Evolutionary conservation across 2,888 invertebrate genomes (phyloP).

Genomic region (Temnothorax unifasciatus): DNA sequence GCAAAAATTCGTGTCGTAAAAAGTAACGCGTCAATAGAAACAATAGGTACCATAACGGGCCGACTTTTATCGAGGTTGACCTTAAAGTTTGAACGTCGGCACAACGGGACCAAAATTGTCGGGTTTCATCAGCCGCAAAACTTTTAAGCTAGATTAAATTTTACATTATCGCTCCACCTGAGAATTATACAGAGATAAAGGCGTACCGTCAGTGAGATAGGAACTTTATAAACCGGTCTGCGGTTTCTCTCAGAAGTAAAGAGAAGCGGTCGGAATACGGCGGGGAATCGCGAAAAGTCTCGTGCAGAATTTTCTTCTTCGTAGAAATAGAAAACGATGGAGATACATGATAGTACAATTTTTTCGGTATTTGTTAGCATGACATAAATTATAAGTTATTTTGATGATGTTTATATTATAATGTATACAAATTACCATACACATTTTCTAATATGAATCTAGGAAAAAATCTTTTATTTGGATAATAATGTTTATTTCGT

Average conservation of each 20-base stretch:
- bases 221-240: slow-evolving; percentile 34
- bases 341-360: neutral
- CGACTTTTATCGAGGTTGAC: slow-evolving; percentile 4
- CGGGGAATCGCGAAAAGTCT: neutral
- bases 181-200: slow-evolving; percentile 44
- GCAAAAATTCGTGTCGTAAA: slow-evolving; percentile 43
- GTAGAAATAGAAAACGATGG: neutral
- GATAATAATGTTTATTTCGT: neutral
- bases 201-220: slow-evolving; percentile 27
- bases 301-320: neutral
- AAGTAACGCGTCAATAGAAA: slow-evolving; percentile 17
- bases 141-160: slow-evolving; percentile 47
- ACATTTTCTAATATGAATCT: neutral
- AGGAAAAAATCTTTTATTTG: neutral
- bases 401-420: neutral
- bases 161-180: slow-evolving; percentile 41
- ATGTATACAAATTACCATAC: neutral
- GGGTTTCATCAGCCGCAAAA: slow-evolving; percentile 37
- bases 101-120: slow-evolving; percentile 23
- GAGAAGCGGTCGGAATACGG: neutral
- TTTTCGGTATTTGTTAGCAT: neutral
- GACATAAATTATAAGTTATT: neutral
- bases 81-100: slow-evolving; percentile 26
- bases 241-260: slow-evolving; percentile 32
- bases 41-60: slow-evolving; percentile 19